Evolutionary conservation across 2,888 invertebrate genomes (phyloP).

Genomic region (Volucella inflata): DNA sequence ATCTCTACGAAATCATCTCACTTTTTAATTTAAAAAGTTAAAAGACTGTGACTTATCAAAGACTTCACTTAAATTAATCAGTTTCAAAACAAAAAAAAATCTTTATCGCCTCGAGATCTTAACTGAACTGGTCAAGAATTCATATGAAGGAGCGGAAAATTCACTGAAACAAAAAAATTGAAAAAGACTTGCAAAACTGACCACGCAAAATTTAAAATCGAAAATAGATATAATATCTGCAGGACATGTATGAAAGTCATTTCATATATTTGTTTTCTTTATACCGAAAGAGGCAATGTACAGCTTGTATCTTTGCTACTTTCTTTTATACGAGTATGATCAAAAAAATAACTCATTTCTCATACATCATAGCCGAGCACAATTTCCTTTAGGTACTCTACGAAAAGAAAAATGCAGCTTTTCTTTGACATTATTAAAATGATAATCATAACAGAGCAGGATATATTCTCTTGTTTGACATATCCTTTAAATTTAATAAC

Average conservation of each 20-base stretch:
- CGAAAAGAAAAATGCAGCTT: slow-evolving; percentile 10
- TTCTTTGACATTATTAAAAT: slow-evolving; percentile 69
- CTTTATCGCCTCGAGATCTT: slow-evolving; percentile 33
- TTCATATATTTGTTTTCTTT: slow-evolving; percentile 40
- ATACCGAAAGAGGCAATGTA: slow-evolving; percentile 40
- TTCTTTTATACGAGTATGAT: slow-evolving; percentile 37
- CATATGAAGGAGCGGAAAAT: slow-evolving; percentile 27
- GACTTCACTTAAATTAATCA: slow-evolving; percentile 28
- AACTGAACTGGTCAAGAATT: slow-evolving; percentile 49
- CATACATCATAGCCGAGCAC: slow-evolving; percentile 39
- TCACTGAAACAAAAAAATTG: slow-evolving; percentile 39
- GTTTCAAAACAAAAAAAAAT: slow-evolving; percentile 43
- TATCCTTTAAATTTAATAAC: slow-evolving; percentile 72
- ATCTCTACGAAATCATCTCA: too few species aligned
- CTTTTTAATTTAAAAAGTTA: too few species aligned
- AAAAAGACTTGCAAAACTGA: slow-evolving; percentile 41
- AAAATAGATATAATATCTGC: slow-evolving; percentile 50
- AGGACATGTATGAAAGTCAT: slow-evolving; percentile 48
- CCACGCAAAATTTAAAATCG: slow-evolving; percentile 47
- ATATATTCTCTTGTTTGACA: slow-evolving; percentile 60
- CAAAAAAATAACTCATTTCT: slow-evolving; percentile 38
- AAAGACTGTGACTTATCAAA: background rate
- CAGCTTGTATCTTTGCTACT: slow-evolving; percentile 29
- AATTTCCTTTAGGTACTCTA: slow-evolving; percentile 48
- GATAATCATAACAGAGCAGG: slow-evolving; percentile 42